Percentiles rank a stretch among this genome's conserved stretches.
These are phyloP conservation scores for Drosophila picticornis DNA, from an alignment of 2,888 invertebrate genomes.

Conservation along the genomic window DNA sequence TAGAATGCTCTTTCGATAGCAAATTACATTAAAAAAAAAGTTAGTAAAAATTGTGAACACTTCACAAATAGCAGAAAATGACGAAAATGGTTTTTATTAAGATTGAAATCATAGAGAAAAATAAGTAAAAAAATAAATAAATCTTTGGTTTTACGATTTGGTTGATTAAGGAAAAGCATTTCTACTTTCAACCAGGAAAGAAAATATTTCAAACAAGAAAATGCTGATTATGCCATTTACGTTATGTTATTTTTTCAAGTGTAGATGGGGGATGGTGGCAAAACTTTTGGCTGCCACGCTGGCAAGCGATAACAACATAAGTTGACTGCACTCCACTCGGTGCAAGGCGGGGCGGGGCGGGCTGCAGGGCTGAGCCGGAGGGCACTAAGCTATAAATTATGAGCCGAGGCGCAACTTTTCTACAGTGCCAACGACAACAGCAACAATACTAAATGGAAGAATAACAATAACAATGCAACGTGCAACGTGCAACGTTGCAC, in stretches of 20 bases:
- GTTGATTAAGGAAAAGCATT: no score
- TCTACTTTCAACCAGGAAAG: neutral
- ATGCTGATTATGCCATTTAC: neutral
- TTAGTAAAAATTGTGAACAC: neutral
- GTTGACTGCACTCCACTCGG: slow-evolving; percentile 62
- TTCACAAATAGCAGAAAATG: neutral
- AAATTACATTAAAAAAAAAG: neutral
- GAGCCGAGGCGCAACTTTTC: slow-evolving; percentile 62
- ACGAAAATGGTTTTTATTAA: neutral
- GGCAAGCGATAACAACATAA: slow-evolving; percentile 68
- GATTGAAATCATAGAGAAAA: neutral
- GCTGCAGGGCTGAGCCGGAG: neutral
- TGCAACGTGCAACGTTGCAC: slow-evolving; percentile 22
- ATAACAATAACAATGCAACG: slow-evolving; percentile 17
- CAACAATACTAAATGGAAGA: neutral
- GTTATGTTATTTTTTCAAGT: neutral
- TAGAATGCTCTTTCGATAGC: neutral
- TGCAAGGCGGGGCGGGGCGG: neutral
- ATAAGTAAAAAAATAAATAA: neutral
- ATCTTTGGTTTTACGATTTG: neutral
- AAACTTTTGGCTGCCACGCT: slow-evolving; percentile 58
- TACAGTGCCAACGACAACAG: slow-evolving; percentile 19
- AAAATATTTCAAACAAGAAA: neutral
- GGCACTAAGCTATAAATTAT: slow-evolving; percentile 70
- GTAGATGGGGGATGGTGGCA: neutral